These are phyloP conservation scores for Peromyscus eremicus DNA, from an alignment of 2,797 vertebrate species.

Conservation along the genomic window DNA sequence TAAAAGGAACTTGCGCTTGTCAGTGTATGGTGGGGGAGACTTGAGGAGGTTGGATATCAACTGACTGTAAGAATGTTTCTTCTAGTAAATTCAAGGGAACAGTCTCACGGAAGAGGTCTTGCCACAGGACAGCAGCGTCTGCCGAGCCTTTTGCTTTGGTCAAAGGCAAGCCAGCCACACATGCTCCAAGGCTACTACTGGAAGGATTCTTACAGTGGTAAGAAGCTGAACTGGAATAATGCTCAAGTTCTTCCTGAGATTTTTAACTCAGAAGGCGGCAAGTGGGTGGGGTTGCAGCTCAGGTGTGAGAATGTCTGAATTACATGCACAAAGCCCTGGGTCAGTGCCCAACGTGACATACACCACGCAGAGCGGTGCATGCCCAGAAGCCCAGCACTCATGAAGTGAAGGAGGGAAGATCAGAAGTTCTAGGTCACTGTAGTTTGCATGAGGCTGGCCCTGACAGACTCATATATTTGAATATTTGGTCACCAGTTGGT, in stretches of 20 bases:
- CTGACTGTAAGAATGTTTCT: not conserved
- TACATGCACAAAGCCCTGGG: not conserved
- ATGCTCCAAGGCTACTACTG: not conserved
- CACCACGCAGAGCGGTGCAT: too few relatives aligned
- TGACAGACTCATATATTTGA: not conserved
- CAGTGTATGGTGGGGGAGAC: not conserved
- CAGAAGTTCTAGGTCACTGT: not conserved
- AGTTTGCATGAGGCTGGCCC: not conserved
- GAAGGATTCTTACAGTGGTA: constrained; percentile 4
- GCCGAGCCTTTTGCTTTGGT: not conserved
- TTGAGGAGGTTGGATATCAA: not conserved
- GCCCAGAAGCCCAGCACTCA: not conserved
- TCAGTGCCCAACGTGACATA: too few relatives aligned
- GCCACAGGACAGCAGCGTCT: not conserved
- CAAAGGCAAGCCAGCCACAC: not conserved
- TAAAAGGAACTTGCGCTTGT: not conserved
- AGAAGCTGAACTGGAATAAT: not conserved
- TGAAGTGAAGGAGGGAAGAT: not conserved
- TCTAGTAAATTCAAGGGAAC: not conserved
- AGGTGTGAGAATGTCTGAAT: not conserved
- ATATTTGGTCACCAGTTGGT: too few relatives aligned
- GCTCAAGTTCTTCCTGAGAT: not conserved
- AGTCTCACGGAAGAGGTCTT: not conserved
- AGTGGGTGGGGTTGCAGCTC: not conserved
- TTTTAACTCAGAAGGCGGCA: not conserved